Evolutionary conservation across 2,113 vertebrate species (phyloP), one percentile per base, ranked within the genome.

Genomic region (Dasyprocta punctata): DNA sequence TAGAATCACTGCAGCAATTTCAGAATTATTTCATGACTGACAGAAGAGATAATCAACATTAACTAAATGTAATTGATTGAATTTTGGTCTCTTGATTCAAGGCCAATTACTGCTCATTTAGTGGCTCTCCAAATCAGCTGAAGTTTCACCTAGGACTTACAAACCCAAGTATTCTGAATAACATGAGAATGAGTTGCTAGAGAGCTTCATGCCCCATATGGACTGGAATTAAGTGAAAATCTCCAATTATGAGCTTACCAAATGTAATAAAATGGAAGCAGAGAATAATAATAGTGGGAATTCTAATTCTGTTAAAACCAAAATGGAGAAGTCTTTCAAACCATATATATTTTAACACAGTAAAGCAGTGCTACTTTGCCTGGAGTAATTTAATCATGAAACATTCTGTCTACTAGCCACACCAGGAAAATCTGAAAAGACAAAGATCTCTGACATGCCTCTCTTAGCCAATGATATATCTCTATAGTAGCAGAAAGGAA

Each of bases 131-230:
- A 90, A 71, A 28, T 3, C 1, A 38, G 4, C 20, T 90, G 36
- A 80, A 20, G 17, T 36, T 10, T 94, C 1, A 88, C 12, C 1
- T 92, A 92, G 92, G 91, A 7, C 7, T 89, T 95, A 38, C 6
- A 77, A 97, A 91, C 7, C 2, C 91, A 41, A 85, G 3, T 65
- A 77, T 30, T 90, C 63, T 47, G 38, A 98, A 92, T 77, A 97
- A 95, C 2, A 5, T 65, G 56, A 69, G 96, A 38, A 92, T 6
- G 41, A 80, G 28, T 2, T n/a, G 36, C 86, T 95, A 95, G 47
- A 2, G 7, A 84, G 84, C 30, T 81, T 30, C 65, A 77, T 89
- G 84, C 30, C 22, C 94, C 73, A 47, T 0, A 78, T 54, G 22
- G 20, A 11, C 10, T 78, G 5, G 33, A 92, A 71, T 24, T 63